phyloP scores from a whole-genome alignment of 1,140 invertebrate genomes.

The Drosophila santomea region DNA sequence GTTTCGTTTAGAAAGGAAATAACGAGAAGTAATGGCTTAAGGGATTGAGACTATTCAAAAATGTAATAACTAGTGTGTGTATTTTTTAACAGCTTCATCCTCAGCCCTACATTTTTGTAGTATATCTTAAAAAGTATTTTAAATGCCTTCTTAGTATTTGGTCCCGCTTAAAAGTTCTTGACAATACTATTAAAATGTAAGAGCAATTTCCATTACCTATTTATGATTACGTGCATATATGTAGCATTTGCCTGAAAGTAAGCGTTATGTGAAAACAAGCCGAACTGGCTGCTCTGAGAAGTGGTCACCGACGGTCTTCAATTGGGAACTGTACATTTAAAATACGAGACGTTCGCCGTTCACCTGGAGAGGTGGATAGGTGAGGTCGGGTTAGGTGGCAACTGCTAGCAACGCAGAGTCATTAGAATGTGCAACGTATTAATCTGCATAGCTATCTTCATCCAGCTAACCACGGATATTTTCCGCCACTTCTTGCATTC shows the following conservation, averaged over 20 bases:
- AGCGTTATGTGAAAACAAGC: neutral
- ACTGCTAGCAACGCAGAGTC: slow-evolving; percentile 9
- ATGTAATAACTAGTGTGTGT: neutral
- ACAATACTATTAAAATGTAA: no score
- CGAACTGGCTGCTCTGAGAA: slow-evolving; percentile 5
- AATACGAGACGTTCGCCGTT: slow-evolving; percentile 53
- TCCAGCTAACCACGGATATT: slow-evolving; percentile 16
- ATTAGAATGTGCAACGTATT: slow-evolving; percentile 68
- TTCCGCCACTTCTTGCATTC: neutral
- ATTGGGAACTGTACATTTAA: slow-evolving; percentile 73
- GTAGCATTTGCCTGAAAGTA: no score
- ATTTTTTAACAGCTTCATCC: no score
- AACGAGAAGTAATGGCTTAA: neutral
- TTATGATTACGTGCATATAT: no score
- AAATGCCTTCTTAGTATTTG: no score
- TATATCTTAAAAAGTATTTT: neutral
- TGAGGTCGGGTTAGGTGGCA: slow-evolving; percentile 35
- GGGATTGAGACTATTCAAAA: neutral
- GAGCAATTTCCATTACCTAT: no score
- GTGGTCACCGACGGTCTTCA: slow-evolving; percentile 32
- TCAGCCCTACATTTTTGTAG: no score
- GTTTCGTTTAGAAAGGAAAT: neutral
- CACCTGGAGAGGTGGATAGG: slow-evolving; percentile 43
- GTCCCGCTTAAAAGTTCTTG: no score
- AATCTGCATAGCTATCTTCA: slow-evolving; percentile 32